Evolutionary conservation across 2,888 invertebrate genomes (phyloP), one percentile per base, ranked within the genome.

Genomic region (Trissonchulus latispiculum): DNA sequence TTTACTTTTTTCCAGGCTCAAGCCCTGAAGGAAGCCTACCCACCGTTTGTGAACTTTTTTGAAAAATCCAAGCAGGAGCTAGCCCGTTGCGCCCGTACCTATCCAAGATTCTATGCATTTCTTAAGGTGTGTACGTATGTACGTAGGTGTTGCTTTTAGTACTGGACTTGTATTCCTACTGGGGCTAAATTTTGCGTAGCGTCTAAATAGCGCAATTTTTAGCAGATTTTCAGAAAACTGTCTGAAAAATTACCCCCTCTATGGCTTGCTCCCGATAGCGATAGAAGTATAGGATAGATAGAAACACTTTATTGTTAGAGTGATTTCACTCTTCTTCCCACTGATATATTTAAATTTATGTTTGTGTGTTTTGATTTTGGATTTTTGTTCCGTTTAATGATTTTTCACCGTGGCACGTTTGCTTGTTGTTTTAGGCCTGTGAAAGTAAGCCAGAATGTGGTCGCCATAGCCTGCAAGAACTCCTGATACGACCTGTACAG

Each of bases 21-120:
- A 72, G 93, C 91, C 81, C 87, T 97, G 83, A 88, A 91, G 78
- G 94, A 92, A 85, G 92, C 94, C 0, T 99, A 99, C 86, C 96
- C 96, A 76, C 94, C 95, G 31, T 99, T 95, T 86, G 91, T 99
- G 73, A 99, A 99, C 86, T 96, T 92, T 86, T 96, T 95, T 85
- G 96, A 97, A 85, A 92, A 93, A 84, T 93, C 94, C 85, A 95
- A 95, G 85, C 93, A 94, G 82, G 91, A 92, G 87, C 88, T 99
- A 82, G 87, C 89, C 80, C 89, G 90, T 82, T 95, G 95, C 87
- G 95, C 95, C 87, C 89, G 89, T 83, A 90, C 89, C 81, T 94
- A 95, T 86, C 94, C 95, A 61, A 88, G 95, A 83, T 99, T 99
- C 87, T 95, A 96, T 87, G 96, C 96, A 81, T 97, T 97, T 87